Evolutionary conservation across 2,888 invertebrate species (phyloP), one percentile per base, ranked within the genome.

Genomic region (Muscina levida): DNA sequence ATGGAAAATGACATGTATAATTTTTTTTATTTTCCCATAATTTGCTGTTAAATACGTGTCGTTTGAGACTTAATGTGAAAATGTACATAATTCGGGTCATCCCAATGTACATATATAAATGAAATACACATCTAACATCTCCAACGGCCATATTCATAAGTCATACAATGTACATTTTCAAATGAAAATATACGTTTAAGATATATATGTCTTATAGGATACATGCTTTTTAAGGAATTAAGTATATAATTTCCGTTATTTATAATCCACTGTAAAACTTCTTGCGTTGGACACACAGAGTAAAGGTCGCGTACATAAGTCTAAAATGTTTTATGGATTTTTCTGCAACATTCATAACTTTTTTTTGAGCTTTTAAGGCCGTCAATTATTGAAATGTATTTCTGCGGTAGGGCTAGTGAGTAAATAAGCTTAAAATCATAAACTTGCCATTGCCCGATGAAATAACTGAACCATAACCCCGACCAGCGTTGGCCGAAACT

Each of bases 351-450:
- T 79, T 75, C 67, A 67, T 15, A 8, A 42, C 66, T 19, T 67
- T 67, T 79, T n/a, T 74, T 72, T 66, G 75, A 44, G 67, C 53
- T 67, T 67, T 72, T 37, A 79, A 66, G 46, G 31, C 13, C 74
- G 67, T 72, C 62, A 79, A 79, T 75, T 79, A 75, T 68, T 76
- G 67, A 75, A 79, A 72, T 72, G 72, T 53, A 75, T 62, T 79
- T 77, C 65, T 80, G 57, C 70, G 70, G 70, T 76, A 39, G 31
- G 3, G 17, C 62, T 26, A 76, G 24, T 62, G 42, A 62, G 72
- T 76, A 70, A 57, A 66, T 57, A 76, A 76, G 66, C 71, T 44
- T 19, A 73, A 67, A 70, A 70, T 66, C 68, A 66, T 70, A 66
- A 80, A 59, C 31, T 73, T 65, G n/a, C 57, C 44, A 70, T 48